phyloP scores from a whole-genome alignment of 2,888 invertebrate species.

The Agelastica alni region DNA sequence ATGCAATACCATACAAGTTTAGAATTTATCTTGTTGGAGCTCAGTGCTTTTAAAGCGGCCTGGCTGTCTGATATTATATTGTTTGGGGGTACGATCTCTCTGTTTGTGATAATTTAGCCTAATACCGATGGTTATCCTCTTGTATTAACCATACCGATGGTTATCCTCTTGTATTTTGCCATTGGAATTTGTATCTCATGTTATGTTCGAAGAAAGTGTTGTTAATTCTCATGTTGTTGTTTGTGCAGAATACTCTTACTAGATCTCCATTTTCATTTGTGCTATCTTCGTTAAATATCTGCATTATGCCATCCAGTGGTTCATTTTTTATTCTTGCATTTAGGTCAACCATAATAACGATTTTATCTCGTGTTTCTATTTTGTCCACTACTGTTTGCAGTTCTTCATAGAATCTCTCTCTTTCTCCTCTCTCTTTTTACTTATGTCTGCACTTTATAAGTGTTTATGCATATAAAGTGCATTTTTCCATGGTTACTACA shows the following conservation, averaged over 20 bases:
- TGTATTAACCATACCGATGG: no score
- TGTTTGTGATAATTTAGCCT: background rate
- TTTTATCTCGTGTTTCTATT: background rate
- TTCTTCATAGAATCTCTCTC: background rate
- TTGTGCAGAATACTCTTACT: background rate
- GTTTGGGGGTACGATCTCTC: no score
- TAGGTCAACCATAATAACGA: conserved; percentile 1
- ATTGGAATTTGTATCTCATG: background rate
- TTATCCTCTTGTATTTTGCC: background rate
- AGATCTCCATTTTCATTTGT: no score
- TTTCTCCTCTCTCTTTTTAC: background rate
- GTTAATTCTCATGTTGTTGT: no score
- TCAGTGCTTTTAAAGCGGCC: no score
- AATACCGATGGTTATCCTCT: no score
- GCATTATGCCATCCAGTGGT: background rate
- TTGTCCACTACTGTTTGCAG: background rate
- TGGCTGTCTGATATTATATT: no score
- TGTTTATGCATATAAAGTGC: background rate
- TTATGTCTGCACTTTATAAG: background rate
- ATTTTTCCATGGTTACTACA: background rate
- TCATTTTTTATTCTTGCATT: conserved; percentile 3
- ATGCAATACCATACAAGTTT: no score
- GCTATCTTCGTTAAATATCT: background rate
- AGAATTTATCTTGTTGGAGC: no score
- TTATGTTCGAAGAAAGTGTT: no score